Base-by-base conservation (phyloP, 1,140 invertebrate genomes). In the Hycleus phaleratus region DNA sequence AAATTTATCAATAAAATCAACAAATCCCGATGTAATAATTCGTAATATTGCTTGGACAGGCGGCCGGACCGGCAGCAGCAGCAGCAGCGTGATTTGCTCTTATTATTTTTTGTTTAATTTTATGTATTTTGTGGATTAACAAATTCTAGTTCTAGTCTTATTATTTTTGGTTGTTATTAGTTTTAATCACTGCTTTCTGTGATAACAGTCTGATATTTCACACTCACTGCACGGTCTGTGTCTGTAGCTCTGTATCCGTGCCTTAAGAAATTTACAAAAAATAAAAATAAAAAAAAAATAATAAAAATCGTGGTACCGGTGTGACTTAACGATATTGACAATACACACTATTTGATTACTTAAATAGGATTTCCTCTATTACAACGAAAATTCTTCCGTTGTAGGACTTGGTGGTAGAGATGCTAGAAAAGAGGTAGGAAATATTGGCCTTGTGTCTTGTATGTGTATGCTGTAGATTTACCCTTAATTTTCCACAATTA, bases 221-320 rank as follows among this genome's bases (percentile, higher is more conserved):
- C 63, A 67, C 65, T 63, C 67, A 69, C 62, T 69, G 67, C 65
- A 69, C 67, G 67, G 67, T 67, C 62, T 69, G 65, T 69, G 66
- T 66, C 56, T 67, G 54, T 69, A 62, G 64, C 7, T 38, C 63
- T 68, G 61, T 68, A 63, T 62, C 67, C 67, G 67, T 68, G 67
- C 67, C 67, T 69, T 69, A 64, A 62, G 38, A 50, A 46, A 58
- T 43, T 18, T 18, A 18, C 18, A 18, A 18, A 18, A 18, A 18
- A 18, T 18, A 18, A 18, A 18, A 18, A 18, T 18, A 18, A 18
- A 18, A 18, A 12, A 18, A 18, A n/a, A n/a, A n/a, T n/a, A n/a
- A 18, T 18, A 1, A 1, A 18, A 18, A 18, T 18, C 18, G 18
- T 18, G 18, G 18, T 18, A 18, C 18, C 18, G 18, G 18, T 18